Conservation (phyloP, 1,140 invertebrate species). For the Varroa destructor region DNA sequence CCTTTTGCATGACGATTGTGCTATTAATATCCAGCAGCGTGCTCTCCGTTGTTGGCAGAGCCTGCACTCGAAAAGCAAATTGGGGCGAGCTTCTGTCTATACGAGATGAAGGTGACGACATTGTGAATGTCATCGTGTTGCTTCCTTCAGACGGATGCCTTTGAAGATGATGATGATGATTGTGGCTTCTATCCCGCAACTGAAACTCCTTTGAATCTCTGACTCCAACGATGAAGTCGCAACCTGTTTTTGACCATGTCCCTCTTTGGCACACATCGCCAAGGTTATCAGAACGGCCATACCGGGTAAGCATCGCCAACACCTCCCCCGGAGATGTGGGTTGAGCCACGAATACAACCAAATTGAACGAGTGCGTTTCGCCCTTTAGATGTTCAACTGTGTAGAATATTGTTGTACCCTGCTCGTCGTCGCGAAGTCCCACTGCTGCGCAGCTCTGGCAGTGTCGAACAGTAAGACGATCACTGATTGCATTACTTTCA, state of each 20-base stretch:
- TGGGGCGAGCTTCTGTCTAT: too few relatives aligned
- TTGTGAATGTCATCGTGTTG: too few relatives aligned
- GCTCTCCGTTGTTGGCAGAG: slow-evolving; percentile 1
- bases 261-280: slow-evolving; percentile 16
- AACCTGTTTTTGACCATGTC: slow-evolving; percentile 7
- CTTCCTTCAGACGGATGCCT: not conserved
- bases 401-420: not conserved
- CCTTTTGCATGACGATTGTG: slow-evolving; percentile 18
- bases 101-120: too few relatives aligned
- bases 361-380: slow-evolving; percentile 12
- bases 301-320: not conserved
- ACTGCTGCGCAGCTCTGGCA: slow-evolving; percentile 9
- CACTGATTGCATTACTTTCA: slow-evolving; percentile 1
- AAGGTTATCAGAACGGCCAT: slow-evolving; percentile 4
- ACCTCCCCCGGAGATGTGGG: slow-evolving; percentile 5
- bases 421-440: not conserved
- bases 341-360: slow-evolving; percentile 8
- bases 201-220: not conserved
- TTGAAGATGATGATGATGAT: not conserved
- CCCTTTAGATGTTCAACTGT: slow-evolving; percentile 16
- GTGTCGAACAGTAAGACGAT: not conserved
- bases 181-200: too few relatives aligned
- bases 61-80: slow-evolving; percentile 7
- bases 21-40: not conserved
- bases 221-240: slow-evolving; percentile 2